phyloP scores from a whole-genome alignment of 2,797 vertebrate genomes.

The Sebastes itinus region DNA sequence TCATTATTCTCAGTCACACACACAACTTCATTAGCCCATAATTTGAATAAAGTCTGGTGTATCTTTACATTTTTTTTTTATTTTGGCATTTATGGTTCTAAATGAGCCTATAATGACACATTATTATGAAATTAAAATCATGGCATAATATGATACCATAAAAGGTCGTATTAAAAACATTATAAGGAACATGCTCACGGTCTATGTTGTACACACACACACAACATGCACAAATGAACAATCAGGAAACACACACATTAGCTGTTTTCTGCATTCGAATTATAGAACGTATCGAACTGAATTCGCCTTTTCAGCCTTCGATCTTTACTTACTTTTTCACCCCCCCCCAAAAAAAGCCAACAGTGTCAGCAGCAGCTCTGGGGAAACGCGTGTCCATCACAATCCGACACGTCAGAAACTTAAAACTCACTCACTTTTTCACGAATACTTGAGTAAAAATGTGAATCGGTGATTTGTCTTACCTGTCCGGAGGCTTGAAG shows the following conservation, averaged over 20 bases:
- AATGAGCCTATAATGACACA: not conserved
- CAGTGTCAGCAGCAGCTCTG: constrained; percentile 33
- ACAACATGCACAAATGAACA: not conserved
- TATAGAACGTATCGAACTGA: not conserved
- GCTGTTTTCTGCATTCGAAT: not conserved
- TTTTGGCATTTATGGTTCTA: not conserved
- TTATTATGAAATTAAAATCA: not conserved
- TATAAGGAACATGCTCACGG: not conserved
- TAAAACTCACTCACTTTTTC: constrained; percentile 39
- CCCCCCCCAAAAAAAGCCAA: not conserved
- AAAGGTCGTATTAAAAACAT: constrained; percentile 1
- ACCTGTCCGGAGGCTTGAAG: constrained; percentile 50
- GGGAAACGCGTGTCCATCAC: constrained; percentile 29
- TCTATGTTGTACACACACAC: not conserved
- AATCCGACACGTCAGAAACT: constrained; percentile 49
- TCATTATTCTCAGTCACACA: constrained; percentile 16
- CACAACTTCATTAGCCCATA: constrained; percentile 20
- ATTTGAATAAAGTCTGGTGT: not conserved
- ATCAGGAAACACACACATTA: constrained; percentile 5
- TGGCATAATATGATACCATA: not conserved
- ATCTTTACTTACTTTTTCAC: constrained; percentile 45
- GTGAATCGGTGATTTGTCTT: constrained; percentile 40
- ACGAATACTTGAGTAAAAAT: constrained; percentile 20
- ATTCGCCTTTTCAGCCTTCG: constrained; percentile 19
- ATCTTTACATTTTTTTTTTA: not conserved